Evolutionary conservation across 2,888 invertebrate species (phyloP).

Genomic region (Leptopilina myrica): DNA sequence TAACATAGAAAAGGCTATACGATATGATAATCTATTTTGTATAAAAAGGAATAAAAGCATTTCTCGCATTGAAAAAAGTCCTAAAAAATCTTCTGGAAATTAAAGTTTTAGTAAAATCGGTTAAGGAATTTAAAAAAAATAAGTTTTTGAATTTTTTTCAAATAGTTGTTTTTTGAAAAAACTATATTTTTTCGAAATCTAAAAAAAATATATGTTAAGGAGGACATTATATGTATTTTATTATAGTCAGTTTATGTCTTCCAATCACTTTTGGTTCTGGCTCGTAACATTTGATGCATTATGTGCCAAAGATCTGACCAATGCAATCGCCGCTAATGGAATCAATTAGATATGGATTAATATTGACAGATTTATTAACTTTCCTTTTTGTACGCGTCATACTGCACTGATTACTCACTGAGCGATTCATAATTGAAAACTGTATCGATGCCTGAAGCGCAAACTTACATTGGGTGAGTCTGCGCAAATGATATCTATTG

Average conservation of each 20-base stretch:
- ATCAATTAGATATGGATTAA: constrained; percentile 68
- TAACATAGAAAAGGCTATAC: no score
- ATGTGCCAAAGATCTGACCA: constrained; percentile 32
- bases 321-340: constrained; percentile 63
- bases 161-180: no score
- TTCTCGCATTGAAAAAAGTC: no score
- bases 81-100: no score
- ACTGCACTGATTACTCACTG: constrained; percentile 57
- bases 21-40: no score
- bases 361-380: constrained; percentile 70
- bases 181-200: no score
- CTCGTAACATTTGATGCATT: constrained; percentile 30
- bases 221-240: no score
- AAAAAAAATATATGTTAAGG: no score
- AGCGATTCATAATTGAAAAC: constrained; percentile 63
- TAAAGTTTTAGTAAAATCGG: no score
- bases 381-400: constrained; percentile 61
- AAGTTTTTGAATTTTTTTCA: no score
- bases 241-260: neutral
- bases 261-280: constrained; percentile 6
- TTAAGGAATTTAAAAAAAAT: no score
- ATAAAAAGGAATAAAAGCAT: no score
- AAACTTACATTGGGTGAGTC: neutral
- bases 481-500: neutral
- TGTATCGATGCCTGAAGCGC: constrained; percentile 45